Conservation (phyloP, 2,888 invertebrate genomes). For the Xanthorhoe spadicearia region DNA sequence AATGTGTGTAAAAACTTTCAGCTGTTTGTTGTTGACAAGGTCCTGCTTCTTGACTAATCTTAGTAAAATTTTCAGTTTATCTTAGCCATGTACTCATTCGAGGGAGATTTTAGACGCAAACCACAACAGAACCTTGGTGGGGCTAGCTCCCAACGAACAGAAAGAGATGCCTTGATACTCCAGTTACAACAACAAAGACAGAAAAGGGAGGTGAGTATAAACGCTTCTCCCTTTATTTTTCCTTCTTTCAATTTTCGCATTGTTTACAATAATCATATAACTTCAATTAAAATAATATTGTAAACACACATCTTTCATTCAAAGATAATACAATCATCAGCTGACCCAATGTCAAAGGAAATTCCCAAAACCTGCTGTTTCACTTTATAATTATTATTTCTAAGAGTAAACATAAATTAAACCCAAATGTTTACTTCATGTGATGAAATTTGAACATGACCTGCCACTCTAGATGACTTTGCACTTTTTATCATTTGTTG, state of each 20-base stretch:
- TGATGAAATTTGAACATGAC: constrained; percentile 1
- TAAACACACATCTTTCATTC: background rate
- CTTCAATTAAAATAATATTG: too few relatives aligned
- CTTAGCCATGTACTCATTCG: constrained; percentile 89
- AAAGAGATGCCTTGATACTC: constrained; percentile 89
- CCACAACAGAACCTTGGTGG: constrained; percentile 96
- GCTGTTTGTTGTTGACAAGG: constrained; percentile 70
- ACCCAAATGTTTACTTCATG: constrained; percentile 3
- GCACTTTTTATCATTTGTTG: background rate
- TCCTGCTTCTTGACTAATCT: constrained; percentile 28
- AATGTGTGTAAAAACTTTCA: constrained; percentile 53
- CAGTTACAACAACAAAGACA: constrained; percentile 94
- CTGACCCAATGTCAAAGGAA: background rate
- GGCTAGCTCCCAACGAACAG: constrained; percentile 88
- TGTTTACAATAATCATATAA: background rate
- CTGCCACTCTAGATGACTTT: background rate
- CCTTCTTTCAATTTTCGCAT: background rate
- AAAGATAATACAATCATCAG: background rate
- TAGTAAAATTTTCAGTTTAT: constrained; percentile 32
- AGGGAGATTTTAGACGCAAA: constrained; percentile 94
- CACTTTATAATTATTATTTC: background rate
- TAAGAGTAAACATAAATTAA: background rate
- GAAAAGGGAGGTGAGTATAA: constrained; percentile 89
- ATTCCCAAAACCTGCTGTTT: constrained; percentile 4
- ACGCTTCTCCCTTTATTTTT: background rate